These are phyloP conservation scores for Zele albiditarsus DNA, from an alignment of 2,888 invertebrate genomes.

Conservation along the genomic window DNA sequence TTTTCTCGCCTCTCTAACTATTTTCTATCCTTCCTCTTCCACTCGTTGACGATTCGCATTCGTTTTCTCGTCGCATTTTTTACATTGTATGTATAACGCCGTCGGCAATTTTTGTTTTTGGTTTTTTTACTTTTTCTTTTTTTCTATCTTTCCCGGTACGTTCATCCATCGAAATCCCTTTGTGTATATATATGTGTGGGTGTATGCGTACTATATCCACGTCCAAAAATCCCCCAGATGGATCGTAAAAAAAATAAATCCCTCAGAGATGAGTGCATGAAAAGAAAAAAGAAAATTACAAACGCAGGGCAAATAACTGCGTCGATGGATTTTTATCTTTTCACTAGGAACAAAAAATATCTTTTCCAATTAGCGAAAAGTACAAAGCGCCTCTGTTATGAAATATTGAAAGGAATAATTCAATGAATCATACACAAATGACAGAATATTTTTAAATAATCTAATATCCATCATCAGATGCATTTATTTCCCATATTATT, in stretches of 20 bases:
- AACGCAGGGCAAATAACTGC: not conserved
- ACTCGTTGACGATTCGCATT: not conserved
- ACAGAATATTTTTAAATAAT: too few relatives aligned
- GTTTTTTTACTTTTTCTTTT: not conserved
- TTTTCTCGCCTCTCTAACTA: not conserved
- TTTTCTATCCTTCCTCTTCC: not conserved
- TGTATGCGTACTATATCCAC: not conserved
- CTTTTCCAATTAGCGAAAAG: not conserved
- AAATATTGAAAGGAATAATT: too few relatives aligned
- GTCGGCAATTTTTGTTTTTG: slow-evolving; percentile 16
- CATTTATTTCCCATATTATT: too few relatives aligned
- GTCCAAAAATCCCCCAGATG: slow-evolving; percentile 6
- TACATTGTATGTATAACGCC: not conserved
- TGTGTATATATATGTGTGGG: not conserved
- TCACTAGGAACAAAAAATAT: not conserved
- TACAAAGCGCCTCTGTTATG: not conserved
- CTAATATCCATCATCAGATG: too few relatives aligned
- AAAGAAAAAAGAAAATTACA: not conserved
- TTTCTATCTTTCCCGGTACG: not conserved
- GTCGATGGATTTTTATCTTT: not conserved
- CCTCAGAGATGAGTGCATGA: not conserved
- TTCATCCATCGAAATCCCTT: not conserved
- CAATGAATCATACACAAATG: too few relatives aligned
- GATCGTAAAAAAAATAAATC: not conserved
- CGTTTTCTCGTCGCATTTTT: not conserved